Evolutionary conservation across 1,140 invertebrate genomes (phyloP).

Genomic region (Lerema accius): DNA sequence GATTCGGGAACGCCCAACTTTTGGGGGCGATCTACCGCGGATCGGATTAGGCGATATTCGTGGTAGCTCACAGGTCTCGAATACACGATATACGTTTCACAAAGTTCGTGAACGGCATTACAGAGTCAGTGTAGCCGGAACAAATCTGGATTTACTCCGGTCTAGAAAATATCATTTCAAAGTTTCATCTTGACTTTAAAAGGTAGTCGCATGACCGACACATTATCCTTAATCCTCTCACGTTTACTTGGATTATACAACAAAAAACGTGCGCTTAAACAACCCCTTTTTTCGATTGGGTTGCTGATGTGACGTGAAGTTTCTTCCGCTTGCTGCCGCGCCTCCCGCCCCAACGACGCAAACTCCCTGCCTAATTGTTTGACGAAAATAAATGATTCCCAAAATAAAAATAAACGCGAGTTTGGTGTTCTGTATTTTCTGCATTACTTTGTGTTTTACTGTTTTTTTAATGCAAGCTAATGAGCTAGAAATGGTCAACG

Average conservation of each 20-base stretch:
- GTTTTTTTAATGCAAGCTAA: constrained; percentile 52
- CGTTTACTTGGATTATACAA: constrained; percentile 67
- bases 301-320: constrained; percentile 63
- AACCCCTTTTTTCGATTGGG: constrained; percentile 59
- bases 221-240: constrained; percentile 59
- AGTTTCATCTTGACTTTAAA: constrained; percentile 51
- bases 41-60: constrained; percentile 72
- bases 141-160: constrained; percentile 77
- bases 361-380: constrained; percentile 69
- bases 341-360: constrained; percentile 51
- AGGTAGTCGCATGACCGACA: constrained; percentile 54
- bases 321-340: constrained; percentile 57
- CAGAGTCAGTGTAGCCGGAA: constrained; percentile 75
- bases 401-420: constrained; percentile 76
- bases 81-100: constrained; percentile 79
- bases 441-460: constrained; percentile 54
- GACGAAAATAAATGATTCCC: constrained; percentile 78
- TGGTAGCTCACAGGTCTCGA: constrained; percentile 68
- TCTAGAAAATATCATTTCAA: constrained; percentile 74
- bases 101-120: constrained; percentile 75
- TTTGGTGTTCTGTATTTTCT: constrained; percentile 72
- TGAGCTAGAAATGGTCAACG: constrained; percentile 40
- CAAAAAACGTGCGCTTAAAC: constrained; percentile 66
- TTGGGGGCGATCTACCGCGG: constrained; percentile 59
- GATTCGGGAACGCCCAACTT: constrained; percentile 61